Conservation (phyloP, 1,140 invertebrate genomes). For the Asobara japonica region DNA sequence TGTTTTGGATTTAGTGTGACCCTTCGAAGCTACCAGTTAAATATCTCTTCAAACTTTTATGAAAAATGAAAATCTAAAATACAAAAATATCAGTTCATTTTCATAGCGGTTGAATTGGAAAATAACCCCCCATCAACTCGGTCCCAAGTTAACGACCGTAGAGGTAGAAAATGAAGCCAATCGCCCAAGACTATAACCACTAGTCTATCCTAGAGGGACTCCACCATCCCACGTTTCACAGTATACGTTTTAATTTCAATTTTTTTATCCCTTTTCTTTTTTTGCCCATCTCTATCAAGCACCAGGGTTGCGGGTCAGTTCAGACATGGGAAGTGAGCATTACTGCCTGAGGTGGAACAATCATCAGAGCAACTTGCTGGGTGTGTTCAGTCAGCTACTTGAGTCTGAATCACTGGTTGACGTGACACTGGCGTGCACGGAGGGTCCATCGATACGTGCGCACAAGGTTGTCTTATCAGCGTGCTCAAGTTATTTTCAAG, state of each 20-base stretch:
- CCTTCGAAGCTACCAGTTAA: neutral
- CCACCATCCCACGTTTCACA: neutral
- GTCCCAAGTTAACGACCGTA: conserved; percentile 5
- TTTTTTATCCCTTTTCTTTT: neutral
- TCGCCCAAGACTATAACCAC: conserved; percentile 5
- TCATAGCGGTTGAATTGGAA: conserved; percentile 6
- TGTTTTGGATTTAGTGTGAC: neutral
- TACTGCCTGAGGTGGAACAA: conserved; percentile 96
- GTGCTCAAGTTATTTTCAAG: conserved; percentile 94
- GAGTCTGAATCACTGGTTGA: conserved; percentile 94
- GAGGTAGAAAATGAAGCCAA: conserved; percentile 13
- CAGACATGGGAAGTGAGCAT: conserved; percentile 95
- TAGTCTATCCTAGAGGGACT: neutral
- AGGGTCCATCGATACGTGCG: conserved; percentile 91
- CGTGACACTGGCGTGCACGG: conserved; percentile 93
- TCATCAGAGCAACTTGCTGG: conserved; percentile 95
- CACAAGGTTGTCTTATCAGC: conserved; percentile 95
- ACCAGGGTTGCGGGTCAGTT: conserved; percentile 84
- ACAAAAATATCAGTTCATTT: conserved; percentile 4
- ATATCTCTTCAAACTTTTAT: neutral
- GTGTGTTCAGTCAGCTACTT: conserved; percentile 93
- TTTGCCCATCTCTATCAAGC: conserved; percentile 39
- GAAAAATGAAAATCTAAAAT: neutral
- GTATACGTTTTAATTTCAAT: neutral
- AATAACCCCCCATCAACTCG: neutral